phyloP scores from a whole-genome alignment of 2,888 invertebrate species.

The Choreutis nemorana region DNA sequence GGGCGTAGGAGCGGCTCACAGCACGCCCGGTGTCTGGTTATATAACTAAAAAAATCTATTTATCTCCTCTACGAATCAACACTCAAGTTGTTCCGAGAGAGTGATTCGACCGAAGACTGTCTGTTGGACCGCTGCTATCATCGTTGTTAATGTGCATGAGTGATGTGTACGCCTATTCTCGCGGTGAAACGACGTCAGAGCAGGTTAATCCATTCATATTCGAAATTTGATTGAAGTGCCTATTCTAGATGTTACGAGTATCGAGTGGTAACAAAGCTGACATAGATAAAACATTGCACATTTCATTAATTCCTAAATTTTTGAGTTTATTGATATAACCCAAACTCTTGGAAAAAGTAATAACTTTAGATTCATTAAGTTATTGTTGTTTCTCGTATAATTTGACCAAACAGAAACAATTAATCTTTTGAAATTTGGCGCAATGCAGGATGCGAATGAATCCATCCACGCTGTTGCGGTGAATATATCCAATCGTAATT shows the following conservation, averaged over 20 bases:
- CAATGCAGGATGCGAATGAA: constrained; percentile 54
- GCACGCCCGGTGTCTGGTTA: constrained; percentile 50
- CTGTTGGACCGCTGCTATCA: constrained; percentile 16
- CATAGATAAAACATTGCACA: neutral
- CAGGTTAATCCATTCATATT: constrained; percentile 46
- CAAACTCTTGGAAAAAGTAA: too few species aligned
- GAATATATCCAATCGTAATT: constrained; percentile 45
- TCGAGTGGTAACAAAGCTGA: constrained; percentile 5
- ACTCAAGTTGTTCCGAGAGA: too few species aligned
- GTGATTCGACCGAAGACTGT: constrained; percentile 11
- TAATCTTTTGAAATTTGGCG: constrained; percentile 51
- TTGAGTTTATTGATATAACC: constrained; percentile 6
- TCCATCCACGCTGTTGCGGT: constrained; percentile 40
- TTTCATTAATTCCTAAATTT: too few species aligned
- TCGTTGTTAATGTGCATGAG: constrained; percentile 30
- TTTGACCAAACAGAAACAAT: constrained; percentile 40
- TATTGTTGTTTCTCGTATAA: constrained; percentile 33
- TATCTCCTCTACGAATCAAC: too few species aligned
- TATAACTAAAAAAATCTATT: constrained; percentile 62
- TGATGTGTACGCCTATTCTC: constrained; percentile 53
- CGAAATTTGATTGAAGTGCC: constrained; percentile 25
- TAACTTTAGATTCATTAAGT: too few species aligned
- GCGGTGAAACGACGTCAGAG: constrained; percentile 43
- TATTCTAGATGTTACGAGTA: constrained; percentile 14
- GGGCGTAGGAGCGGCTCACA: constrained; percentile 55